A percentile compares a stretch with the other conserved stretches of the same genome.
Conservation (phyloP, 2,888 invertebrate species). For the Oegoconia quadripuncta region DNA sequence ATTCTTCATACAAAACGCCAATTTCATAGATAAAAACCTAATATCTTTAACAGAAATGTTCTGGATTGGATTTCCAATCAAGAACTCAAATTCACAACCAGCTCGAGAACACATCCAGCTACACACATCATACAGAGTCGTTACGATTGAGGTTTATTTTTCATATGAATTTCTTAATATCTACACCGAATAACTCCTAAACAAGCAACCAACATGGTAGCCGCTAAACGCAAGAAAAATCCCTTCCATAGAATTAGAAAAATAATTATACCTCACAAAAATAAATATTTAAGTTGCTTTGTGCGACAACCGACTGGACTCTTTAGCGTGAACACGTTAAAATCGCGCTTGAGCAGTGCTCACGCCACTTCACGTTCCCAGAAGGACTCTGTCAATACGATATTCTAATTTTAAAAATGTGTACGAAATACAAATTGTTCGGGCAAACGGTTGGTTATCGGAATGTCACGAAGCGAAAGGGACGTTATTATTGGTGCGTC, state of each 20-base stretch:
- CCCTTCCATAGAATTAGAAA: slow-evolving; percentile 13
- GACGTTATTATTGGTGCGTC: slow-evolving; percentile 10
- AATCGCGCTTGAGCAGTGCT: slow-evolving; percentile 5
- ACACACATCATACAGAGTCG: too few relatives aligned
- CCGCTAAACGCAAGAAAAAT: slow-evolving; percentile 7
- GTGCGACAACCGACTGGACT: slow-evolving; percentile 4
- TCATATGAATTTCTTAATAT: background rate
- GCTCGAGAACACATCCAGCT: too few relatives aligned
- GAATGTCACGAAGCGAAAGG: slow-evolving; percentile 18
- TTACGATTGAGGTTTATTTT: background rate
- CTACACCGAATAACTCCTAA: background rate
- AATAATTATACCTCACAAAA: slow-evolving; percentile 8
- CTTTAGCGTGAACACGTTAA: slow-evolving; percentile 12
- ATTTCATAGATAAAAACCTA: too few relatives aligned
- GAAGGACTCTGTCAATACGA: slow-evolving; percentile 9
- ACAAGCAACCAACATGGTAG: slow-evolving; percentile 11
- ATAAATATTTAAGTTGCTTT: slow-evolving; percentile 12
- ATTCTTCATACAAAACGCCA: too few relatives aligned
- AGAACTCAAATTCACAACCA: too few relatives aligned
- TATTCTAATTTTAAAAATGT: slow-evolving; percentile 9
- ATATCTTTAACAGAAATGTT: too few relatives aligned
- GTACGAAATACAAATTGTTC: slow-evolving; percentile 15
- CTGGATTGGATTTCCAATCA: too few relatives aligned
- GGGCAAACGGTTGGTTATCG: slow-evolving; percentile 11
- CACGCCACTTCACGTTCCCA: slow-evolving; percentile 5